Evolutionary conservation across 2,797 vertebrate species (phyloP), one percentile per base, ranked within the genome.

Genomic region (Champsocephalus gunnari): DNA sequence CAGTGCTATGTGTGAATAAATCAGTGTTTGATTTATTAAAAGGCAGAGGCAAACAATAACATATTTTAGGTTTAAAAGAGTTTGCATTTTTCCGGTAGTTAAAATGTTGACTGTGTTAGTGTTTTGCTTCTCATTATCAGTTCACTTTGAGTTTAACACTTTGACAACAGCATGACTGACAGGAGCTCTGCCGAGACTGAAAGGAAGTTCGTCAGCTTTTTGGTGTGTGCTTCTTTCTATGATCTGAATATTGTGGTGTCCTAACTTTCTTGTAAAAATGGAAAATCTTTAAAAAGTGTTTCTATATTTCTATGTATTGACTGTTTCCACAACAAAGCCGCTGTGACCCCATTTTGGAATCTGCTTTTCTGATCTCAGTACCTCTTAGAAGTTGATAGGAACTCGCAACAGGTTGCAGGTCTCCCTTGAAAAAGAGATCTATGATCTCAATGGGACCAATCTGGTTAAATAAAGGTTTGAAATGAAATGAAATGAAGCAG

Each of bases 371-470:
- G 48, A 81, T 86, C 72, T 75, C 53, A 13, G 17, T 78, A 78
- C 83, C 71, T 75, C 43, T 81, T 53, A 78, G 74, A 86, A 73
- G 51, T 70, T 9, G n/a, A 71, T 13, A 4, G 61, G 24, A 5
- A 43, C 69, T 66, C 0, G 1, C 12, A 17, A 48, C 2, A 11
- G 38, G 13, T 19, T 19, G 19, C 19, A 19, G 19, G 19, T 19
- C 19, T 19, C 19, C 19, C 19, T 19, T 19, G 19, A 19, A 19
- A 19, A 19, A 19, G 19, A 19, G 19, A 19, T 19, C 19, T 19
- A 19, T 19, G 19, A 19, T 19, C 19, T 19, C 19, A 19, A 19
- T 19, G 19, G 19, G 19, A 19, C 19, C 19, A 19, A 19, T 19
- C 19, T 19, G 19, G 19, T 19, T 19, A 19, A 19, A 19, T 19